Base-by-base conservation (phyloP, 2,797 vertebrate species). In the Morelia viridis region DNA sequence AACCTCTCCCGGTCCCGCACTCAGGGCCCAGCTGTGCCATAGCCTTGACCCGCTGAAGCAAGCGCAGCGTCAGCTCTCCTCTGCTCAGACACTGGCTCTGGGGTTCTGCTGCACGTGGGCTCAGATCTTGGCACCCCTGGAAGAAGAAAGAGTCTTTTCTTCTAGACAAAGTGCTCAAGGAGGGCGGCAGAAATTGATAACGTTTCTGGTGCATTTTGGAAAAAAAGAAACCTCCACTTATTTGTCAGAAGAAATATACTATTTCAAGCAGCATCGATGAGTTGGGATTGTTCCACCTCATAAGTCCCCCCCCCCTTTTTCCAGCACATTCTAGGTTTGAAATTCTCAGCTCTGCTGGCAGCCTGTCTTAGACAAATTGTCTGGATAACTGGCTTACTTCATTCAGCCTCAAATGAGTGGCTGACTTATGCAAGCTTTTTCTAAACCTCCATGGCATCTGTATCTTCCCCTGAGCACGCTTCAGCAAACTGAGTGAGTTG, bases 381-480 rank as follows among this genome's bases (percentile, higher is more conserved):
- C 62, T 60, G 64, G 15, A 61, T 87, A 87, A 88, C 91, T 35
- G 86, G 91, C 58, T 91, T 91, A 80, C 57, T 62, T 65, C 41
- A 9, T 64, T 53, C 41, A 91, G 91, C 86, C 68, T 22, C 1
- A 7, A 62, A 11, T 88, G 91, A 83, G 56, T 83, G 86, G 58
- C 57, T 53, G 91, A 68, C 80, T 91, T 88, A 91, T 53, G 58
- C n/a, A 83, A 91, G 86, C 91, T 35, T 88, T 91, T 41, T 35
- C 80, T 56, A 61, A 60, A 64, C 28, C 46, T 83, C 58, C 58
- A 17, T 26, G 28, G 41, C 22, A 24, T 83, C 68, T 26, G 41
- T 19, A 56, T 83, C 31, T 62, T 10, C 86, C 68, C 35, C 56
- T 88, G 62, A 56, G 58, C 57, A 53, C 2, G 41, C 58, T 53